Evolutionary conservation across 2,797 vertebrate genomes (phyloP).

Genomic region (Danio albolineatus): DNA sequence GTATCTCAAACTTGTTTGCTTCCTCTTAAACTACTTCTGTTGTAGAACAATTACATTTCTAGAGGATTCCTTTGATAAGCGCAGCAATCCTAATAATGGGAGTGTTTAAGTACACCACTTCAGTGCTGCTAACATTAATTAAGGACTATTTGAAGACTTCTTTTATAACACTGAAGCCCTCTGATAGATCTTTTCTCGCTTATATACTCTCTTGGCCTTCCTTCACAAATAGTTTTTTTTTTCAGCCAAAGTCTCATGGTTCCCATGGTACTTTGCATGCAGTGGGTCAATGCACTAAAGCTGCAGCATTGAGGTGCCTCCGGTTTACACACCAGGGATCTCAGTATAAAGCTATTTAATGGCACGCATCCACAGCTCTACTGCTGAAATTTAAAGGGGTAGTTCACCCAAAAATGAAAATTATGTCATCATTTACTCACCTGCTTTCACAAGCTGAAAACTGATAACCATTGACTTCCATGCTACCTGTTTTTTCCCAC

Average conservation of each 20-base stretch:
- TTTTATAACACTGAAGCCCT: neutral
- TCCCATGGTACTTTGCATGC: slow-evolving; percentile 41
- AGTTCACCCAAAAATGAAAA: too few species aligned
- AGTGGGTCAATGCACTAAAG: neutral
- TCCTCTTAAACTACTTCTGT: slow-evolving; percentile 16
- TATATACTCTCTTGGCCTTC: slow-evolving; percentile 10
- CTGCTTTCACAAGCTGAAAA: too few species aligned
- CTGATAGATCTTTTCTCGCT: slow-evolving; percentile 3
- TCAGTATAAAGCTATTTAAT: neutral
- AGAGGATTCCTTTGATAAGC: neutral
- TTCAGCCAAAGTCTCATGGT: slow-evolving; percentile 44
- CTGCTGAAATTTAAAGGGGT: neutral
- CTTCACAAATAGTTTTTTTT: slow-evolving; percentile 6
- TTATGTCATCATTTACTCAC: too few species aligned
- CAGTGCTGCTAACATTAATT: slow-evolving; percentile 4
- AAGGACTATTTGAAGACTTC: neutral
- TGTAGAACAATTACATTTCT: neutral
- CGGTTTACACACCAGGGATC: neutral
- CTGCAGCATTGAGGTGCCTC: slow-evolving; percentile 12
- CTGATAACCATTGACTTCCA: too few species aligned
- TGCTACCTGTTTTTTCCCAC: too few species aligned
- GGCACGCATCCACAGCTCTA: neutral
- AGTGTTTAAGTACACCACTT: neutral
- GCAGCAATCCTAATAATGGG: neutral
- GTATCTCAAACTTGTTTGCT: slow-evolving; percentile 35